Evolutionary conservation across 2,888 invertebrate species (phyloP), one percentile per base, ranked within the genome.

Genomic region (Rhodophaea formosa): DNA sequence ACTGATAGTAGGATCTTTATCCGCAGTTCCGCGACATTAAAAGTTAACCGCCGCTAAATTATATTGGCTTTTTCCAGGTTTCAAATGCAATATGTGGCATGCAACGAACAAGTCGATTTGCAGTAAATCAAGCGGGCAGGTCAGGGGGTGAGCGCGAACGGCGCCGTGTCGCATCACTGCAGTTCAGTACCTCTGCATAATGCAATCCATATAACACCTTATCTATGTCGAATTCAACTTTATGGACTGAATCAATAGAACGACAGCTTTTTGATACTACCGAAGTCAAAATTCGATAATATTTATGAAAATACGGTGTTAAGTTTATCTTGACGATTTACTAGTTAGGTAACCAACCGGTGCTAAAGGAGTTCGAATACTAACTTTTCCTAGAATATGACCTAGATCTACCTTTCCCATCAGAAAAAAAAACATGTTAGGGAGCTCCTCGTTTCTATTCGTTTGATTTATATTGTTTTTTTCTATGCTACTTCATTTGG

Each of bases 71-170:
- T 51, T 47, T 51, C 15, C 56, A 52, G 35, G 61, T 55, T 58
- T 51, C 56, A 49, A 42, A 56, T 44, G 52, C 44, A 62, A 58
- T 56, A 62, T 62, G 60, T 65, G 59, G 64, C 66, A 60, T 68
- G 69, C 65, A 57, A 58, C 63, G 59, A 70, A 69, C 65, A 68
- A 69, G 70, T 69, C 77, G 77, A 80, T 80, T 78, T 82, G 77
- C 80, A 80, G 76, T 82, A 80, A 79, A 81, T 82, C 76, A 78
- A 65, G 68, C 60, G 67, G 70, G 23, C 47, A 68, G 64, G 65
- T 62, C 63, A 56, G 57, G 17, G 16, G 32, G 39, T 15, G 49
- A 39, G 35, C 16, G 35, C 17, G 16, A 35, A 35, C 16, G 32
- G 32, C 16, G 51, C 35, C 17, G 51, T 35, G 51, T 10, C 35